phyloP scores from a whole-genome alignment of 2,113 vertebrate genomes.

The Bufo bufo region DNA sequence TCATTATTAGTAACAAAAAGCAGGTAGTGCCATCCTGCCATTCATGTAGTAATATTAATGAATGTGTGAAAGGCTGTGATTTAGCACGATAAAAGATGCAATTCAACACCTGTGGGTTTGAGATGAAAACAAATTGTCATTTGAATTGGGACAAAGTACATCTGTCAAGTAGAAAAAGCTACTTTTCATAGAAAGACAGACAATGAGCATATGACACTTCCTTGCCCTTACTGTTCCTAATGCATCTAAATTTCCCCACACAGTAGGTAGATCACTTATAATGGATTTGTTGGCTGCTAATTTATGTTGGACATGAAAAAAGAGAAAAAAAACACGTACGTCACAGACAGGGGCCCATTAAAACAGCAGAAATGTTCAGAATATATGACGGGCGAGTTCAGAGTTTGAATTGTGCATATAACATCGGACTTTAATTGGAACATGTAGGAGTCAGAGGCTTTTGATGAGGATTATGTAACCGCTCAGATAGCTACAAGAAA shows the following conservation, averaged over 20 bases:
- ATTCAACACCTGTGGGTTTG: not conserved
- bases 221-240: conserved; percentile 2
- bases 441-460: not conserved
- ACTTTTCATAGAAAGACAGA: not conserved
- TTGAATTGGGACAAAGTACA: not conserved
- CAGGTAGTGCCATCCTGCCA: not conserved
- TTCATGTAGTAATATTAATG: not conserved
- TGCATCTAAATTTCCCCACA: conserved; percentile 16
- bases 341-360: not conserved
- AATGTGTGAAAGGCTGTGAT: conserved; percentile 9
- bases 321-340: not conserved
- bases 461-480: not conserved
- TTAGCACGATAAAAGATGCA: not conserved
- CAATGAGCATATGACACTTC: not conserved
- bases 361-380: not conserved
- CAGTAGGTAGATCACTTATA: conserved; percentile 19
- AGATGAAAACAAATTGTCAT: conserved; percentile 17
- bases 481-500: not conserved
- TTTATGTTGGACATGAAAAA: conserved; percentile 3
- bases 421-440: not conserved
- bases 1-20: not conserved
- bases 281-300: conserved; percentile 20
- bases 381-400: not conserved
- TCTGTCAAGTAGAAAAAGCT: not conserved
- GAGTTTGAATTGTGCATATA: not conserved